Conservation (phyloP, 2,797 vertebrate genomes). For the Sphaeramia orbicularis region DNA sequence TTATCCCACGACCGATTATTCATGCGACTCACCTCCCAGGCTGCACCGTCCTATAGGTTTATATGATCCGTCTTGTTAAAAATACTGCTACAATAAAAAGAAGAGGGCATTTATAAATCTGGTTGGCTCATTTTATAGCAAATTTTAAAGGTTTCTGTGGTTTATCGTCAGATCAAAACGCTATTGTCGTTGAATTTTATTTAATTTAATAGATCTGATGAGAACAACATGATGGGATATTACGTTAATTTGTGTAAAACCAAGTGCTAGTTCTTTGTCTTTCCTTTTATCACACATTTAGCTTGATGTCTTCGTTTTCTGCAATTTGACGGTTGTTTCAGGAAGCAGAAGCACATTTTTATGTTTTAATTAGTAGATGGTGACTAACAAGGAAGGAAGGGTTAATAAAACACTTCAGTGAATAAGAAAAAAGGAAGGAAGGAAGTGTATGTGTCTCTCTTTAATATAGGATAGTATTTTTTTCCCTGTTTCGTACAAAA, state of each 20-base stretch:
- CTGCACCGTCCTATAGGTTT: slow-evolving; percentile 3
- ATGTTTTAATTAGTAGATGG: no score
- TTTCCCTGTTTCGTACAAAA: no score
- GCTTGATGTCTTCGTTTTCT: background rate
- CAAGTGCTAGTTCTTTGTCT: background rate
- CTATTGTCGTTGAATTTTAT: no score
- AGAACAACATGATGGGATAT: background rate
- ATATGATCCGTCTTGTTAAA: background rate
- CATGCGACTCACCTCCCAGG: slow-evolving; percentile 12
- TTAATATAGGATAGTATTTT: no score
- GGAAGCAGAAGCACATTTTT: background rate
- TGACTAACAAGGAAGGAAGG: no score
- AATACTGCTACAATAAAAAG: background rate
- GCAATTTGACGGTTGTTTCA: background rate
- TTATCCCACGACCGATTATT: slow-evolving; percentile 46
- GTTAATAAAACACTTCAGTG: no score
- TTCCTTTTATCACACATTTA: background rate
- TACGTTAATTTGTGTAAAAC: background rate
- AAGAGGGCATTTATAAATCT: slow-evolving; percentile 4
- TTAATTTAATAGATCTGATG: no score
- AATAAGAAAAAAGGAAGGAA: no score
- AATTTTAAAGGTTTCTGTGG: background rate
- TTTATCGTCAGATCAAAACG: slow-evolving; percentile 4
- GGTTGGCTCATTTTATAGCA: background rate
- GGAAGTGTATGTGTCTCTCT: no score